Evolutionary conservation across 2,888 invertebrate species (phyloP), one percentile per base, ranked within the genome.

Genomic region (Julus scanicus): DNA sequence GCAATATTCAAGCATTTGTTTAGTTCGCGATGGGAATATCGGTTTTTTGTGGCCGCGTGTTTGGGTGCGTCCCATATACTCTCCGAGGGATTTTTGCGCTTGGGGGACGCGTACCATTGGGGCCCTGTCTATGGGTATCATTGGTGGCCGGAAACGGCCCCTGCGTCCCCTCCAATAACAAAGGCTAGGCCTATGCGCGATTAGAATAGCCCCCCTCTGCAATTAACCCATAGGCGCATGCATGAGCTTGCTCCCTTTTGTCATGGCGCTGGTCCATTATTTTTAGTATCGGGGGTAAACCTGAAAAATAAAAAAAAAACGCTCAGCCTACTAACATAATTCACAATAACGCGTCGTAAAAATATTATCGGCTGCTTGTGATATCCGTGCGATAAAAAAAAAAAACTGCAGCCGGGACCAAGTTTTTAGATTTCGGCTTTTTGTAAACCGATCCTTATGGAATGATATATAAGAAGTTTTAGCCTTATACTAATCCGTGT

Each of bases 151-250:
- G 71, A 71, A 71, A 71, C 71, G 71, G 71, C 9, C 71, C 71
- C 71, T 71, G 9, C 71, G 71, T 71, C 63, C 71, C 71, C 29
- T 71, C 71, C 71, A 71, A 71, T 71, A 71, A 71, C 71, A 71
- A 71, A 71, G 71, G 71, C 71, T 71, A 71, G 71, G 71, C 71
- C 71, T 71, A 71, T 13, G 71, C n/a, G 9, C 57, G n/a, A 63
- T 63, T 63, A 63, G 57, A 63, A 63, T 53, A 63, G 29, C 71
- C 71, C 71, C 71, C 71, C 71, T 71, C 71, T 29, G 71, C 71
- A 71, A 71, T 71, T 71, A 71, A 71, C 71, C 71, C 71, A 71
- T 71, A 71, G 71, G 71, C 71, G 71, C 71, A 71, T 71, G 71
- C 71, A 71, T 29, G 71, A 71, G 71, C 71, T 71, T 29, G 71